Percentiles rank a stretch among this genome's conserved stretches.
These are phyloP conservation scores for Tinea semifulvella DNA, from an alignment of 2,888 invertebrate species.

Conservation along the genomic window DNA sequence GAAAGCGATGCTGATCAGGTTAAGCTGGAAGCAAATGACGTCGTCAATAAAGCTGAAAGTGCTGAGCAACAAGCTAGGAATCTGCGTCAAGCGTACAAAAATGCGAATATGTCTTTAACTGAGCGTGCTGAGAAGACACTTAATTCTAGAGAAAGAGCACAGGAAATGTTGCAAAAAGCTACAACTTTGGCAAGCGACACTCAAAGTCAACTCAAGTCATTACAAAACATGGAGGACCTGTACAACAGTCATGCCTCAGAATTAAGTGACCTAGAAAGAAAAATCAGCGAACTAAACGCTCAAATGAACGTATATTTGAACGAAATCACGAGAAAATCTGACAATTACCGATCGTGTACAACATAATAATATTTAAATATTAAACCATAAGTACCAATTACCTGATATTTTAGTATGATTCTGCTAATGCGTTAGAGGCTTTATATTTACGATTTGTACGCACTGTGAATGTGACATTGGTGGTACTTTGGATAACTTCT, in stretches of 20 bases:
- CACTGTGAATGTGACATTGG: constrained; percentile 96
- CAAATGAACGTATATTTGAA: constrained; percentile 72
- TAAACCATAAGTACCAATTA: too few relatives aligned
- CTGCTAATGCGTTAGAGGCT: too few relatives aligned
- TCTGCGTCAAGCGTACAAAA: constrained; percentile 75
- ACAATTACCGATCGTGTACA: constrained; percentile 69
- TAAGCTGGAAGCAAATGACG: constrained; percentile 76
- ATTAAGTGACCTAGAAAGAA: constrained; percentile 65
- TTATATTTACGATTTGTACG: too few relatives aligned
- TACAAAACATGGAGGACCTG: constrained; percentile 75
- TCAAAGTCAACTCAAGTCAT: constrained; percentile 74
- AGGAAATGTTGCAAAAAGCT: constrained; percentile 79
- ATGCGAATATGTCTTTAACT: constrained; percentile 75
- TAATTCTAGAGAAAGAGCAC: constrained; percentile 80
- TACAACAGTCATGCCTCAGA: constrained; percentile 72
- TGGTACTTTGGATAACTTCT: constrained; percentile 89
- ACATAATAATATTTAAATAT: constrained; percentile 32
- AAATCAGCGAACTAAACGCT: constrained; percentile 69
- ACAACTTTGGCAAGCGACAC: constrained; percentile 84
- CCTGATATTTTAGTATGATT: too few relatives aligned
- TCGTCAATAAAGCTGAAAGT: constrained; percentile 75
- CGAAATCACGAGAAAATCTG: constrained; percentile 69
- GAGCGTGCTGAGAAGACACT: constrained; percentile 79
- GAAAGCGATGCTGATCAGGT: constrained; percentile 84
- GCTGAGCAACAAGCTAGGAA: constrained; percentile 71